phyloP scores from a whole-genome alignment of 2,888 invertebrate species.

The Xestia xanthographa region DNA sequence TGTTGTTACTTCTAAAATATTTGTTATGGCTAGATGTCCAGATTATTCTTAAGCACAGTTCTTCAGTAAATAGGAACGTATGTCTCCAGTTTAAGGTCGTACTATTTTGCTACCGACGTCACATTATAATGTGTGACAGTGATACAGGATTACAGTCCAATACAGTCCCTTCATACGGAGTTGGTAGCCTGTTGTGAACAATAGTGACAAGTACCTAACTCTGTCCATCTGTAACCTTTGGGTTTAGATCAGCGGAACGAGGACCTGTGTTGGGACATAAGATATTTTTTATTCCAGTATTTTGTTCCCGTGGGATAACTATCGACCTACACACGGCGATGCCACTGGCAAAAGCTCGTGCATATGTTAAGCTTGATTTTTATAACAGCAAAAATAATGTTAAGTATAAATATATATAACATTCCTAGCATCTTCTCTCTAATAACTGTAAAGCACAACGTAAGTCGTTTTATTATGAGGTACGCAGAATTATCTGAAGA shows the following conservation, averaged over 20 bases:
- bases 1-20: background rate
- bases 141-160: background rate
- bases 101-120: background rate
- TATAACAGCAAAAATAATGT: too few species aligned
- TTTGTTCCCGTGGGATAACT: background rate
- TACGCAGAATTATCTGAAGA: background rate
- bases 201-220: background rate
- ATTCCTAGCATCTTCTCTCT: background rate
- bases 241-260: background rate
- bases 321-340: background rate
- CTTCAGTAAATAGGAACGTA: background rate
- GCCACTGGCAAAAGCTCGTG: background rate
- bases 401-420: too few species aligned
- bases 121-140: background rate
- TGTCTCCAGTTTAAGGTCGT: too few species aligned
- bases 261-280: background rate
- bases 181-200: too few species aligned
- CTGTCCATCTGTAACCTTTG: background rate
- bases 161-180: background rate
- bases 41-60: background rate
- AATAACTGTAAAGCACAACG: background rate
- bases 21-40: background rate
- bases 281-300: background rate
- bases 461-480: background rate
- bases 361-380: background rate